These are phyloP conservation scores for Acanthisitta chloris DNA, from an alignment of 2,113 vertebrate species.

Conservation along the genomic window DNA sequence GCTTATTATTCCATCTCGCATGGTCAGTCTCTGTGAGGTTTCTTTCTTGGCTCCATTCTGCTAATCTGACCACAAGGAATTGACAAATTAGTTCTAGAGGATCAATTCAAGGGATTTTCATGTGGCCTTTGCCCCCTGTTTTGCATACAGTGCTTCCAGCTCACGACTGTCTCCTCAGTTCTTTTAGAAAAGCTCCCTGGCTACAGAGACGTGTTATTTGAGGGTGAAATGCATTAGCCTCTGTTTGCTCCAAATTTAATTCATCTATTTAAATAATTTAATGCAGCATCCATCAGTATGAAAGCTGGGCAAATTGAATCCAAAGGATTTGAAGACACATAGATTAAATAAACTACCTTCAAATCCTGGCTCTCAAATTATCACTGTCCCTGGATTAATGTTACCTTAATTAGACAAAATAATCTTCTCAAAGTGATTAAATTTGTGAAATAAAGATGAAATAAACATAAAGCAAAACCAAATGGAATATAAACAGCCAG, in stretches of 20 bases:
- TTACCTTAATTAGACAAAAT: slow-evolving; percentile 54
- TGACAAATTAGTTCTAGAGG: slow-evolving; percentile 9
- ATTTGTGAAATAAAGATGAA: slow-evolving; percentile 51
- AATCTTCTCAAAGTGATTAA: slow-evolving; percentile 33
- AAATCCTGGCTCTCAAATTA: slow-evolving; percentile 45
- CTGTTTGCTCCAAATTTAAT: slow-evolving; percentile 59
- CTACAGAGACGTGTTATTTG: slow-evolving; percentile 2
- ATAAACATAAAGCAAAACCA: slow-evolving; percentile 35
- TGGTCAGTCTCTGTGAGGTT: not conserved
- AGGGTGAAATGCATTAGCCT: slow-evolving; percentile 51
- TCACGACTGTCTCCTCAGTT: not conserved
- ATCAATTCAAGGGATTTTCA: not conserved
- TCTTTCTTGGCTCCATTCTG: not conserved
- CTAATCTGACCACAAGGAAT: not conserved
- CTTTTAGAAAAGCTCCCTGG: slow-evolving; percentile 39
- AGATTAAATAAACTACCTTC: slow-evolving; percentile 60
- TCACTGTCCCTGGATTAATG: slow-evolving; percentile 47
- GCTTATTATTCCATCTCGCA: not conserved
- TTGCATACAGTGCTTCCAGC: slow-evolving; percentile 1
- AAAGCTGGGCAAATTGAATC: slow-evolving; percentile 58
- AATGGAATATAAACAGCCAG: not conserved
- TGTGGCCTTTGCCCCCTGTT: not conserved
- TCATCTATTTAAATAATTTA: slow-evolving; percentile 63
- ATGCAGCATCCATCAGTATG: slow-evolving; percentile 51
- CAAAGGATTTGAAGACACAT: slow-evolving; percentile 51